These are phyloP conservation scores for Ictidomys tridecemlineatus DNA, from an alignment of 2,113 vertebrate species.

Conservation along the genomic window DNA sequence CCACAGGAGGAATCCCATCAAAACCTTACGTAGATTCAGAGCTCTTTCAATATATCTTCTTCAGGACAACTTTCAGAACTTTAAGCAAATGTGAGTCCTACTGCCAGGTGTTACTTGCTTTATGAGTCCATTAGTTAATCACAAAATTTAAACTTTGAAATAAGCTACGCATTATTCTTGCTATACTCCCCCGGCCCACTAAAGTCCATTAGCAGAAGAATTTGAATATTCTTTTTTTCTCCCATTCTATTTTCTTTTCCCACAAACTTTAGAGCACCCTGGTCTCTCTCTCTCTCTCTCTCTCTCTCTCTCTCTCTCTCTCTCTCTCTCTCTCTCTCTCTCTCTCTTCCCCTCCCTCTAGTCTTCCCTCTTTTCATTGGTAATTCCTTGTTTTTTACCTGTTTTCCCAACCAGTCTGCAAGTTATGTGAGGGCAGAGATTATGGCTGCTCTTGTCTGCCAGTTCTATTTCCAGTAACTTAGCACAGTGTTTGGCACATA, in stretches of 20 bases:
- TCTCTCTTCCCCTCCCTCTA: background rate
- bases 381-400: background rate
- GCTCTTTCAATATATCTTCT: background rate
- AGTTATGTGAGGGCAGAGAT: background rate
- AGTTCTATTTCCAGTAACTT: slow-evolving; percentile 8
- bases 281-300: accelerated
- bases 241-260: background rate
- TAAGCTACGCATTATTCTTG: background rate
- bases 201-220: background rate
- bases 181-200: too few relatives aligned
- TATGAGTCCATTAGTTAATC: background rate
- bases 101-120: background rate
- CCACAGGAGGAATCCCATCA: background rate
- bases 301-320: background rate
- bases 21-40: background rate
- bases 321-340: background rate
- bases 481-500: slow-evolving; percentile 5
- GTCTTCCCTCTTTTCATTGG: background rate
- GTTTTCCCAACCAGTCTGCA: background rate
- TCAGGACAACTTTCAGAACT: background rate
- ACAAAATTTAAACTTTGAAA: slow-evolving; percentile 37
- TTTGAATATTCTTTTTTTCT: background rate
- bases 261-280: background rate
- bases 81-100: background rate
- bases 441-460: background rate